Percentiles rank a stretch among this genome's conserved stretches.
These are phyloP conservation scores for Spisula subtruncata DNA, from an alignment of 2,888 invertebrate species.

Conservation along the genomic window DNA sequence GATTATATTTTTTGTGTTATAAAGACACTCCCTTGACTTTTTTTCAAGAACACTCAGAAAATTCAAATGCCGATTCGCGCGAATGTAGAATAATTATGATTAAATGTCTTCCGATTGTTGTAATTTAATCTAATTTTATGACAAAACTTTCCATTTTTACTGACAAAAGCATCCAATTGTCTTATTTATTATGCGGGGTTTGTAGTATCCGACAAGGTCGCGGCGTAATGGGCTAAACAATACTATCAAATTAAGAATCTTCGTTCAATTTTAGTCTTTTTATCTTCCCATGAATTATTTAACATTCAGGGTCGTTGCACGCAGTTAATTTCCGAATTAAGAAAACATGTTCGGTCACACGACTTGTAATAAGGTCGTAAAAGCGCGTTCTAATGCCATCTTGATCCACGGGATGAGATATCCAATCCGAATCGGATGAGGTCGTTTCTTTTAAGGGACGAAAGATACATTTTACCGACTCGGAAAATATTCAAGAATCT, in stretches of 20 bases:
- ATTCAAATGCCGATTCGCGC: background rate
- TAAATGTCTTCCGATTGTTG: background rate
- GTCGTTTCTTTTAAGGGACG: background rate
- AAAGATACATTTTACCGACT: background rate
- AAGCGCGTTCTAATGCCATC: slow-evolving; percentile 29
- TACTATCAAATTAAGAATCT: slow-evolving; percentile 14
- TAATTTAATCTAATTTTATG: slow-evolving; percentile 3
- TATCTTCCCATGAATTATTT: slow-evolving; percentile 33
- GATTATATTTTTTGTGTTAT: no score
- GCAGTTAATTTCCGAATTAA: slow-evolving; percentile 36
- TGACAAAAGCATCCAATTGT: background rate
- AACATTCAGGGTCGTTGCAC: slow-evolving; percentile 32
- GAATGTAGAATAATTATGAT: background rate
- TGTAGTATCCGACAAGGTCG: background rate
- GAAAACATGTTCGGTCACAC: slow-evolving; percentile 20
- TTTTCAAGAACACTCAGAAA: no score
- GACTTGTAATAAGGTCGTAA: slow-evolving; percentile 40
- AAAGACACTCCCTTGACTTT: no score
- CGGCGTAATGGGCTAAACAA: slow-evolving; percentile 11
- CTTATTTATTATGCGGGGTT: background rate
- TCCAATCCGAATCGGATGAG: slow-evolving; percentile 3
- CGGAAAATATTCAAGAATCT: background rate
- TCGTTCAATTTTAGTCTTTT: slow-evolving; percentile 7
- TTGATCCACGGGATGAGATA: background rate
- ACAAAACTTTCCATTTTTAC: background rate